Evolutionary conservation across 2,797 vertebrate genomes (phyloP).

Genomic region (Chloroceryle amazona): DNA sequence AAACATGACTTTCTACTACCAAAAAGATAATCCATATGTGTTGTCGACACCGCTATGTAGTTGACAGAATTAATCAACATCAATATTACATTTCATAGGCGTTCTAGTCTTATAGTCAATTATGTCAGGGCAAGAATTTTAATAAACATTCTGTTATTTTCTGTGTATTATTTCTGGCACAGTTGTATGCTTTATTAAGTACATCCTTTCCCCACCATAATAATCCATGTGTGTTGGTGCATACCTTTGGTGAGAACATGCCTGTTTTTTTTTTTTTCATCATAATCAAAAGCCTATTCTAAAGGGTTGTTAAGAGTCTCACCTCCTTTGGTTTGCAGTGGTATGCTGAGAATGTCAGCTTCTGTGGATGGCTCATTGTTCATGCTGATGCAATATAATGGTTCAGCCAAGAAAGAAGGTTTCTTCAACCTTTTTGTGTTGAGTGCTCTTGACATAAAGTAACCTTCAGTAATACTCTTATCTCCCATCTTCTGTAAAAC

Average conservation of each 20-base stretch:
- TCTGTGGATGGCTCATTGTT: slow-evolving; percentile 66
- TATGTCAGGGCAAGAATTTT: slow-evolving; percentile 27
- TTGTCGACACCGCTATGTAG: slow-evolving; percentile 46
- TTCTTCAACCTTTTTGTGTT: slow-evolving; percentile 73
- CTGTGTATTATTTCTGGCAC: neutral
- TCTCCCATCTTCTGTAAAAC: slow-evolving; percentile 59
- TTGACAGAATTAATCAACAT: slow-evolving; percentile 57
- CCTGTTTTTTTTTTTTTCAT: slow-evolving; percentile 14
- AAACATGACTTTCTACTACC: neutral
- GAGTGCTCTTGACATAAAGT: slow-evolving; percentile 77
- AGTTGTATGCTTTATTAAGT: slow-evolving; percentile 4
- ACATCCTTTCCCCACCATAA: neutral
- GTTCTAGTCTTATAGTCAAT: neutral
- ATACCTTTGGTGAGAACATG: slow-evolving; percentile 68
- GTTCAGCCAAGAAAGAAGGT: slow-evolving; percentile 79
- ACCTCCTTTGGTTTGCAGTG: slow-evolving; percentile 79
- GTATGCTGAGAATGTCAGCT: slow-evolving; percentile 81
- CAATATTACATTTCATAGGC: slow-evolving; percentile 37
- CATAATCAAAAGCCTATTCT: slow-evolving; percentile 63
- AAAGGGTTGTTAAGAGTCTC: slow-evolving; percentile 71
- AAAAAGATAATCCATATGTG: neutral
- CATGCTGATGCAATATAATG: slow-evolving; percentile 57
- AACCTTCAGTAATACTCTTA: slow-evolving; percentile 66
- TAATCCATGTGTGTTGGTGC: slow-evolving; percentile 1
- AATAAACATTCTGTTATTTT: slow-evolving; percentile 7